Base-by-base conservation (phyloP, 2,888 invertebrate genomes). In the Linnaemya vulpina region DNA sequence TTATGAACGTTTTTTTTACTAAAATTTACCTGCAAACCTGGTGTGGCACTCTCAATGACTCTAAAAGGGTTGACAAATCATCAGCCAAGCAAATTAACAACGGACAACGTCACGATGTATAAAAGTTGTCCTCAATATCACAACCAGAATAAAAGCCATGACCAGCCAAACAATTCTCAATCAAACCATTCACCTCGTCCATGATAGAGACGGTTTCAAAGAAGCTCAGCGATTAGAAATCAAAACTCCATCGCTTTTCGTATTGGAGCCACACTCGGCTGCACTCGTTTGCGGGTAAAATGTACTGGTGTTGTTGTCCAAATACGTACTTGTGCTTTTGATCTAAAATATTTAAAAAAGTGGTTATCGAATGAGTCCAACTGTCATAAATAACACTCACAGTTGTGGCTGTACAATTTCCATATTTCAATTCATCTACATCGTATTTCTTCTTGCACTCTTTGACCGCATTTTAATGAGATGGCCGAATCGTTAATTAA, bases 21-120 rank as follows among this genome's bases (percentile, higher is more conserved):
- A 43, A 87, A 87, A 85, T 87, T 87, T 13, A 87, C 53, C 35
- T 87, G 87, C 38, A 87, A 55, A 62, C 87, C 87, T 11, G 87
- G 84, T 43, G 86, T 86, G 5, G 87, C 73, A 49, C 79, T 84
- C 22, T 77, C 73, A 10, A 87, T 63, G 11, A 85, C 85, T 55
- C 86, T 87, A 40, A 87, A 86, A 5, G 87, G 86, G 71, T 87
- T 87, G 17, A 74, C 78, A 40, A 86, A 46, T 86, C 87, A 10
- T 79, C 76, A 10, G 84, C 86, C 86, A 86, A 4, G 80, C 70
- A 77, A 87, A 60, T 22, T 87, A 84, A 71, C 86, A n/a, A 87
- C 3, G 87, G 87, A 67, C 87, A 87, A 13, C 87, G 86, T 10
- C 85, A 86, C 7, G 75, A 68, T 11, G 68, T 46, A 9, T 30